Evolutionary conservation across 2,888 invertebrate genomes (phyloP).

Genomic region (Sabellastarte sp.): DNA sequence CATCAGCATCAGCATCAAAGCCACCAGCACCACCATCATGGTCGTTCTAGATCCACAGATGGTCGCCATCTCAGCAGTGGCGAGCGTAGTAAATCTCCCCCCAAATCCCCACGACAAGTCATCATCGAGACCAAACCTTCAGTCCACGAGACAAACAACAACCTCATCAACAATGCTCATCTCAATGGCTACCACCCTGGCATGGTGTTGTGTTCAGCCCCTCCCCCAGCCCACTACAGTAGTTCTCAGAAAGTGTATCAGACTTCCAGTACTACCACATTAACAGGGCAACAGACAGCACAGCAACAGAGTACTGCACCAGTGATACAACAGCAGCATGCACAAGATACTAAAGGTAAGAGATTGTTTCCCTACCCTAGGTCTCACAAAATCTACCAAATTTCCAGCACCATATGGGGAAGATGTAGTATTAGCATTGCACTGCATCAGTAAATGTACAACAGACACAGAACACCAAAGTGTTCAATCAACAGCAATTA

Average conservation of each 20-base stretch:
- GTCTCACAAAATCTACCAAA: no score
- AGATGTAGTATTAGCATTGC: no score
- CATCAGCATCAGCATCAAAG: background rate
- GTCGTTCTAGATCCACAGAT: background rate
- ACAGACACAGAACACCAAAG: no score
- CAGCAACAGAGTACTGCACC: no score
- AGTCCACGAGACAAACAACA: background rate
- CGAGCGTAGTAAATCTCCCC: background rate
- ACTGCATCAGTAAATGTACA: no score
- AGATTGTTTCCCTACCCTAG: no score
- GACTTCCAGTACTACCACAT: background rate
- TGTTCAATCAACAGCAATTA: no score
- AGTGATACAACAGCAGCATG: no score
- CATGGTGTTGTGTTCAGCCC: background rate
- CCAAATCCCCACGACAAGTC: background rate
- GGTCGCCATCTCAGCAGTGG: constrained; percentile 14
- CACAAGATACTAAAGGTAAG: no score
- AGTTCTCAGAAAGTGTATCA: background rate
- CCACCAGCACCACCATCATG: background rate
- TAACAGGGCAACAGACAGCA: no score
- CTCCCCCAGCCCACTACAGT: background rate
- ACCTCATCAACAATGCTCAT: background rate
- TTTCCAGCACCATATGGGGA: no score
- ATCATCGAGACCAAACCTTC: background rate
- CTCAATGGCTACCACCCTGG: background rate